A percentile compares a stretch with the other conserved stretches of the same genome.
These are phyloP conservation scores for Speoplatyrhinus poulsoni DNA, from an alignment of 2,113 vertebrate genomes.

Conservation along the genomic window DNA sequence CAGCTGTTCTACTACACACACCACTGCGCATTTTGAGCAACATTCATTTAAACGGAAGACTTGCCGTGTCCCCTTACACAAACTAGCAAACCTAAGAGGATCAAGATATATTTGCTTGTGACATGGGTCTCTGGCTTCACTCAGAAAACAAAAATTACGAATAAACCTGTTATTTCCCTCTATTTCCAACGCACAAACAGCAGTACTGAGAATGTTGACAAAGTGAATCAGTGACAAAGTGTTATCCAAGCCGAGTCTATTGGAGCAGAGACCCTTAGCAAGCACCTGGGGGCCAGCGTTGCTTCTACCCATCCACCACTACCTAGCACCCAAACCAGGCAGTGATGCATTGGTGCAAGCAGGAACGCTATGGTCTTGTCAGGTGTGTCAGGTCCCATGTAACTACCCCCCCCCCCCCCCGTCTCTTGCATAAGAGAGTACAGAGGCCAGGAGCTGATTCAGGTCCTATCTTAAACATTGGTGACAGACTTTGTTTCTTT, in stretches of 20 bases:
- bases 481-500: conserved; percentile 29
- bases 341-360: conserved; percentile 23
- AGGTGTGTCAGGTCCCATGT: conserved; percentile 15
- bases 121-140: conserved; percentile 43
- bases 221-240: conserved; percentile 2
- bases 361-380: conserved; percentile 25
- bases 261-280: conserved; percentile 27
- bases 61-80: conserved; percentile 13
- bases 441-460: conserved; percentile 15
- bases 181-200: conserved; percentile 8
- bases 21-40: conserved; percentile 36
- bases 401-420: conserved; percentile 4
- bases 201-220: conserved; percentile 4
- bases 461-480: conserved; percentile 25
- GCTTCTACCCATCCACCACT: no score
- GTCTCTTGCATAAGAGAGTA: conserved; percentile 22
- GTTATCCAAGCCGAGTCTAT: conserved; percentile 39
- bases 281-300: not conserved
- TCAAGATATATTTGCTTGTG: conserved; percentile 1
- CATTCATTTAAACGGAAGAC: conserved; percentile 60
- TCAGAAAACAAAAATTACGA: no score
- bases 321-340: conserved; percentile 9
- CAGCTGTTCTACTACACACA: conserved; percentile 25
- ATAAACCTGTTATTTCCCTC: not conserved
- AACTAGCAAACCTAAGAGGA: conserved; percentile 4